A percentile compares a stretch with the other conserved stretches of the same genome.
These are phyloP conservation scores for Cyprinodon variegatus DNA, from an alignment of 2,113 vertebrate species.

Conservation along the genomic window DNA sequence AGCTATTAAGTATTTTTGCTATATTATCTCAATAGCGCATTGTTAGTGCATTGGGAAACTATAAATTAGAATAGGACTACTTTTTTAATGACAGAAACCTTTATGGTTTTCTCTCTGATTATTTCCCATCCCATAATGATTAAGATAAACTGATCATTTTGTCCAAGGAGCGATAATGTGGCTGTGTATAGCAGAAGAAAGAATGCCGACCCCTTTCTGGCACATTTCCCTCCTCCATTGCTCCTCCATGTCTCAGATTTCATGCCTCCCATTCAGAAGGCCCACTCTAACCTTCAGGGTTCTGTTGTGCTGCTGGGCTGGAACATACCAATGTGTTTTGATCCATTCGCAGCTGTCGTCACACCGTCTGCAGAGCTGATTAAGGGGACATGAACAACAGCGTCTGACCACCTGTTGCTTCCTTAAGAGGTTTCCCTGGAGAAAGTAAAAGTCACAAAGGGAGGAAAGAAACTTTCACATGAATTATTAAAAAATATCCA, in stretches of 20 bases:
- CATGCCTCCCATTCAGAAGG: conserved; percentile 10
- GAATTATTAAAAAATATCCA: no score
- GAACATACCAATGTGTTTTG: conserved; percentile 22
- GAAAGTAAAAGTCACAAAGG: neutral
- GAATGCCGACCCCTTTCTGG: neutral
- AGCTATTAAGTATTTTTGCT: no score
- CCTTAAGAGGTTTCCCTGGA: neutral
- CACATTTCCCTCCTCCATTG: neutral
- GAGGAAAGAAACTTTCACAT: no score
- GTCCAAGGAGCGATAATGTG: neutral
- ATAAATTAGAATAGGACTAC: neutral
- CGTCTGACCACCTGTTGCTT: neutral
- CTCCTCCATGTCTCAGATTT: conserved; percentile 5
- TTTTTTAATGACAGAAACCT: neutral
- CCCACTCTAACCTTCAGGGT: conserved; percentile 21
- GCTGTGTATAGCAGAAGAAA: neutral
- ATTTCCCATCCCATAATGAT: neutral
- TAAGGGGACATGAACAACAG: neutral
- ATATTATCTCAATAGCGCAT: no score
- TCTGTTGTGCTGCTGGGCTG: conserved; percentile 28
- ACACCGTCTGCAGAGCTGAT: neutral
- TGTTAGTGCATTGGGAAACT: neutral
- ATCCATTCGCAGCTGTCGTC: conserved; percentile 33
- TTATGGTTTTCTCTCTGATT: neutral
- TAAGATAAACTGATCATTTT: neutral